Evolutionary conservation across 2,797 vertebrate genomes (phyloP), one percentile per base, ranked within the genome.

Genomic region (Oceanodroma leucorhoa): DNA sequence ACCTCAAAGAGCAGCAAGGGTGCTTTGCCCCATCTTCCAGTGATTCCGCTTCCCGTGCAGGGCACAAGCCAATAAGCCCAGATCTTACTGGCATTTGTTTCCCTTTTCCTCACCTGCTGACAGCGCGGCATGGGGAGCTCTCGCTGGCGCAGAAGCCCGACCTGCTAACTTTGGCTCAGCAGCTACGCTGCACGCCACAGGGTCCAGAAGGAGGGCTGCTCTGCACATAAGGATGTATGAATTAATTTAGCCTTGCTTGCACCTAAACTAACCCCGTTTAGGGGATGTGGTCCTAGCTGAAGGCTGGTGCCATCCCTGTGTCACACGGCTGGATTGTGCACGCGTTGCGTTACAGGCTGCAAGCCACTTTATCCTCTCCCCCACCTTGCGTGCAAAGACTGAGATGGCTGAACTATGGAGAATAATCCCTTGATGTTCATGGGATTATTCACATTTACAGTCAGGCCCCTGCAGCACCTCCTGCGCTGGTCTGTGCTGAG

Each of bases 391-490:
- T 94, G 93, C 80, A 41, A 82, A 94, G 92, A 12, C 80, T 10
- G 87, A 86, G 72, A 58, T 75, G 88, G 80, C 83, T 89, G 89
- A 94, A 58, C 64, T 24, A 2, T 66, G 85, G 54, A n/a, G 58
- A 88, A 82, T 94, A 97, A 94, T 95, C 94, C 73, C 77, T 72
- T 67, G 90, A 58, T 90, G 93, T 48, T 36, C 4, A 30, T 76
- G 83, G 94, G 83, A 95, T 95, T 96, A 86, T 83, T 91, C 70
- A 17, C 85, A 7, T 94, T 90, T 86, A 26, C 72, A 86, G 83
- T 61, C 76, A 55, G 79, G 61, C 65, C 89, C 94, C 87, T 84
- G 90, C 85, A 90, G 87, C 83, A 73, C 36, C 77, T 90, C 72
- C 77, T 58, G 40, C 6, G 9, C 57, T 80, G 57, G 4, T 64